Base-by-base conservation (phyloP, 2,888 invertebrate genomes). In the Quadroppia sp. region DNA sequence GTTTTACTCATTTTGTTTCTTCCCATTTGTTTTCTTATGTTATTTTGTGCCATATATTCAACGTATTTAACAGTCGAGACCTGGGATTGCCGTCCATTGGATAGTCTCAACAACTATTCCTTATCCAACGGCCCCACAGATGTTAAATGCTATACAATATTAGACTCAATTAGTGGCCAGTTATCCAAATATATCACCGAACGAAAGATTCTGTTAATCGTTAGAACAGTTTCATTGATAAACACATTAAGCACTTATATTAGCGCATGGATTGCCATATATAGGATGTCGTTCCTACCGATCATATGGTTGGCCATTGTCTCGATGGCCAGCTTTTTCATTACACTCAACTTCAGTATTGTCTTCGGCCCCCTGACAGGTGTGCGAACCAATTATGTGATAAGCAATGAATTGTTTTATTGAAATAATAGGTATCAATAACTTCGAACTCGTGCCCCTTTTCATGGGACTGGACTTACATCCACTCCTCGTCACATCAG, bases 41-140 rank as follows among this genome's bases (percentile, higher is more conserved):
- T 64, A 36, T 64, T 64, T 28, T 64, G 61, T 64, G 61, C 32
- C 30, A 64, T 64, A n/a, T 64, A 64, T 36, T 64, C 61, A 64
- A 64, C n/a, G 2, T 64, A 64, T 64, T n/a, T 64, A n/a, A 64
- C 61, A 64, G 20, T 64, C 9, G 36, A 64, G 28, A 64, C 61
- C 36, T 64, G 61, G 61, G 36, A 64, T 64, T 64, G 61, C 11
- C 17, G 20, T 6, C 36, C 2, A 32, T n/a, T 36, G 1, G 61
- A 64, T 56, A 28, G 25, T 30, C 30, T n/a, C n/a, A 20, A 20
- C 36, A 32, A 64, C 2, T 32, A 30, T n/a, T 17, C 1, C 1
- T 30, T 17, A 4, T 32, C 0, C 28, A 36, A 36, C 20, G n/a
- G n/a, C n/a, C 32, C 32, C n/a, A 64, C 13, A 32, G 13, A 3